Percentiles rank a stretch among this genome's conserved stretches.
phyloP scores from a whole-genome alignment of 2,113 vertebrate genomes.

The Pseudopipra pipra region DNA sequence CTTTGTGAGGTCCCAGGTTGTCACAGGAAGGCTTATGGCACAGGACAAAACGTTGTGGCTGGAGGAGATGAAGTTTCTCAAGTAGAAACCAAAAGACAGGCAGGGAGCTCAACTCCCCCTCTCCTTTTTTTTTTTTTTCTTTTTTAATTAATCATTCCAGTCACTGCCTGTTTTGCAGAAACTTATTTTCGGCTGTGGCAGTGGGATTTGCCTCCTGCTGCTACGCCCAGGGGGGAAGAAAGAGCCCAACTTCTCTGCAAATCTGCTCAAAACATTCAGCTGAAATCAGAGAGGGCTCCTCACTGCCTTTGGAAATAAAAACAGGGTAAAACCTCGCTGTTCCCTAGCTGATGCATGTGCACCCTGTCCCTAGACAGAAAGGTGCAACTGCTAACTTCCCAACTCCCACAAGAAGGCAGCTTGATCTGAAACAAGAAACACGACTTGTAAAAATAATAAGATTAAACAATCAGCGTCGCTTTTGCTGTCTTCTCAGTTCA shows the following conservation, averaged over 20 bases:
- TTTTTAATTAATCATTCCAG: neutral
- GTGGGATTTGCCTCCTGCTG: neutral
- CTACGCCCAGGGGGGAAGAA: neutral
- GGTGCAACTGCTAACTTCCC: neutral
- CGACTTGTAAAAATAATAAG: neutral
- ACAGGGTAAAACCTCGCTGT: neutral
- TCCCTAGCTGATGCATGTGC: accelerated
- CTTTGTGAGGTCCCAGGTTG: neutral
- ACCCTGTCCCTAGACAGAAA: neutral
- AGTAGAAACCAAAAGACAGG: neutral
- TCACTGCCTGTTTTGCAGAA: conserved; percentile 1
- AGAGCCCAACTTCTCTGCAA: neutral
- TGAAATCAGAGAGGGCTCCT: neutral
- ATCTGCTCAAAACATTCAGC: neutral
- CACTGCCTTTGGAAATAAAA: neutral
- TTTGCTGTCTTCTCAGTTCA: neutral
- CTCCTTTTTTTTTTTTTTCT: accelerated
- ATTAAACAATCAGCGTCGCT: neutral
- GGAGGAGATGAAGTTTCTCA: neutral
- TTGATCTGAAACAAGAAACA: neutral
- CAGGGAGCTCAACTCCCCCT: neutral
- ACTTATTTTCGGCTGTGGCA: neutral
- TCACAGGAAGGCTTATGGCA: accelerated
- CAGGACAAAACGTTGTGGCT: accelerated
- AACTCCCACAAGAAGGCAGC: neutral